Percentiles rank a stretch among this genome's conserved stretches.
Conservation (phyloP, 1,140 invertebrate genomes). For the Drosophila pachea region DNA sequence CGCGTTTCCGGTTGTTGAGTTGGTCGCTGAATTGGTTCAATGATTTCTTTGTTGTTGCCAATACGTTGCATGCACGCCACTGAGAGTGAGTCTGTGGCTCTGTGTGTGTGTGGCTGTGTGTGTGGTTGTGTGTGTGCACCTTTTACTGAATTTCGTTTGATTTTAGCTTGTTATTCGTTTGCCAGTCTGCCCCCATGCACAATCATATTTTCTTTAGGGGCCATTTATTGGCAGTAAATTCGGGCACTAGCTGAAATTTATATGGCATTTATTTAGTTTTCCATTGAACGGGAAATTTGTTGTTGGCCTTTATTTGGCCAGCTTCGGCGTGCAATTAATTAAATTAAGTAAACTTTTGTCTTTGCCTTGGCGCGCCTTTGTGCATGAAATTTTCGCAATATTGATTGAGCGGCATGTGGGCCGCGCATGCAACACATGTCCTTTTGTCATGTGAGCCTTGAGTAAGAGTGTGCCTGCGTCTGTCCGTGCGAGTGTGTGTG, state of each 20-base stretch:
- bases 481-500: neutral
- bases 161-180: constrained; percentile 54
- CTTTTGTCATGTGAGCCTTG: constrained; percentile 43
- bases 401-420: constrained; percentile 1
- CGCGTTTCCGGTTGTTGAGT: constrained; percentile 77
- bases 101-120: constrained; percentile 13
- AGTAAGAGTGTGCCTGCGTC: neutral
- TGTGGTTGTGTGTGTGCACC: constrained; percentile 6
- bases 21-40: constrained; percentile 77
- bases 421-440: constrained; percentile 30
- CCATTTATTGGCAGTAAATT: constrained; percentile 40
- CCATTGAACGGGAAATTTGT: constrained; percentile 40
- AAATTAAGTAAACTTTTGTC: constrained; percentile 42
- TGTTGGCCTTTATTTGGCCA: constrained; percentile 35
- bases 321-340: constrained; percentile 40
- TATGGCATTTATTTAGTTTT: constrained; percentile 65
- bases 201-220: constrained; percentile 42
- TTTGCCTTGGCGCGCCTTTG: constrained; percentile 35
- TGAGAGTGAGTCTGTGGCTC: too few relatives aligned
- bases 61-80: constrained; percentile 1
- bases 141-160: constrained; percentile 46
- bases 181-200: constrained; percentile 25
- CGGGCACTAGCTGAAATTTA: constrained; percentile 54
- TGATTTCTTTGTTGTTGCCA: constrained; percentile 70
- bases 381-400: constrained; percentile 41